Evolutionary conservation across 2,797 vertebrate genomes (phyloP).

Genomic region (Rousettus madagascariensis): DNA sequence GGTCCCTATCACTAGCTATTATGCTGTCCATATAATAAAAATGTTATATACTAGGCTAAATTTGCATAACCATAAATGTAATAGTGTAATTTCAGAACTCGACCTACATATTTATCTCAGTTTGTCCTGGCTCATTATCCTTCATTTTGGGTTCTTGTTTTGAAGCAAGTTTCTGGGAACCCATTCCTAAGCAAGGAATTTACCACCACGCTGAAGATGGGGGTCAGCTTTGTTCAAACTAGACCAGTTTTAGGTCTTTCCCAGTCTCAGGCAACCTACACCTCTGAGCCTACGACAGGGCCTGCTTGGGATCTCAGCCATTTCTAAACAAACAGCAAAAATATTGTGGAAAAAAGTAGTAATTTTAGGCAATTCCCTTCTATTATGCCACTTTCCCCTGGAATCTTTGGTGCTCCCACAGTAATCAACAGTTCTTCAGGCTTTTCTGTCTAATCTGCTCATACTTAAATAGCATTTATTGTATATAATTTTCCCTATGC

Average conservation of each 20-base stretch:
- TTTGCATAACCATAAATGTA: neutral
- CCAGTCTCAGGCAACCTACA: neutral
- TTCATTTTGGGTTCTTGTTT: neutral
- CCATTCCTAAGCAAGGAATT: neutral
- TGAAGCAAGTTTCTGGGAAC: neutral
- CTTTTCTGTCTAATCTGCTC: neutral
- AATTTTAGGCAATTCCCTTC: neutral
- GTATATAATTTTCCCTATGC: neutral
- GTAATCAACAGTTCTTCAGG: neutral
- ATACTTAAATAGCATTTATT: neutral
- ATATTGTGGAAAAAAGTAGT: neutral
- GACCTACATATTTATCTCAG: neutral
- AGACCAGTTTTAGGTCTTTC: neutral
- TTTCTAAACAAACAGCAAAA: neutral
- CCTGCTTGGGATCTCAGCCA: neutral
- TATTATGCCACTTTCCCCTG: neutral
- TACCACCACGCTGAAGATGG: neutral
- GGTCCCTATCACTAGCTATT: accelerated
- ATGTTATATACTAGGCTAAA: neutral
- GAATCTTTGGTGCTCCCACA: neutral
- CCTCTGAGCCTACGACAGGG: neutral
- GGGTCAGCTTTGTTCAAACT: accelerated
- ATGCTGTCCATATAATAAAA: neutral
- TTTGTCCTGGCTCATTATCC: neutral
- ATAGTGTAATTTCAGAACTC: neutral